Evolutionary conservation across 2,113 vertebrate genomes (phyloP), one percentile per base, ranked within the genome.

Genomic region (Trichechus manatus): DNA sequence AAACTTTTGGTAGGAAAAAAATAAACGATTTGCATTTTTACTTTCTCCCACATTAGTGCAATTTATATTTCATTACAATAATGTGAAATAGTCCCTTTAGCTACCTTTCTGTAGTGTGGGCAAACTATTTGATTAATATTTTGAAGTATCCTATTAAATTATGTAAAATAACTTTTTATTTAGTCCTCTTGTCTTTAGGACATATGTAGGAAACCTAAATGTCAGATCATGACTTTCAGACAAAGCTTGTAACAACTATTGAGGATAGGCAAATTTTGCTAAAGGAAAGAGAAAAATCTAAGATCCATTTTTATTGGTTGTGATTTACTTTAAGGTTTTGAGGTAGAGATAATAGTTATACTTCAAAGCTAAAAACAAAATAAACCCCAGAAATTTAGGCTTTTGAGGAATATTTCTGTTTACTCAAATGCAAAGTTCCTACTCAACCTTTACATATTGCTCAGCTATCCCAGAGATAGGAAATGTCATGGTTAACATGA

Each of bases 11-110:
- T 78, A 95, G 78, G 82, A 80, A 72, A 80, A 36, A 83, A 78
- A 56, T 25, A 27, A 83, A 79, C 20, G 29, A 36, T 82, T 83
- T 80, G 23, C 94, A 33, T 87, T 79, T 94, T 89, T 64, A 83
- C 6, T 56, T 75, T 74, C 47, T 79, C 5, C 6, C 39, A 77
- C 11, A 81, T 42, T 84, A 53, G 14, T 36, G 56, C 36, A 80
- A 53, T 87, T 75, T 93, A 50, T 59, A 68, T 89, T 93, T 96
- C 17, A 1, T 39, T 89, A 87, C 92, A 91, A 92, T 91, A 83
- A 79, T 94, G 25, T 87, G 63, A 89, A 91, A 90, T 42, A 80
- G n/a, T 74, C 93, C 7, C 5, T 83, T 53, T 74, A 36, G 10
- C 31, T 94, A 2, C 5, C 19, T 94, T 80, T 87, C 6, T 85